Evolutionary conservation across 2,797 vertebrate species (phyloP).

Genomic region (Odontamblyopus rebecca): DNA sequence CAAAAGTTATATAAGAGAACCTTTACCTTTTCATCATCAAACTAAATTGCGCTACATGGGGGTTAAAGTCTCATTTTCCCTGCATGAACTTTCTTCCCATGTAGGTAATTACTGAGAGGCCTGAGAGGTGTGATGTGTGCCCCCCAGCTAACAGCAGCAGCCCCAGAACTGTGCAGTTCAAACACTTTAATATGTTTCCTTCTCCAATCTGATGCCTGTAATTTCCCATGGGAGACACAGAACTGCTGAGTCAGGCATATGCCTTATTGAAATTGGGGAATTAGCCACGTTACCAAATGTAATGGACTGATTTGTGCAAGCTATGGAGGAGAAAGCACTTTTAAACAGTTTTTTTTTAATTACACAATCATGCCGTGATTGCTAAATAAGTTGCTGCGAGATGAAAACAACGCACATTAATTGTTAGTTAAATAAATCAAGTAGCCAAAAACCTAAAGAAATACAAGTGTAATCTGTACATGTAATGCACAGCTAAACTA

Average conservation of each 20-base stretch:
- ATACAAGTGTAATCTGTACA: no score
- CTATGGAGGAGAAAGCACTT: constrained; percentile 21
- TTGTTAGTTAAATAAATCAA: not conserved
- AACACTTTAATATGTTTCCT: constrained; percentile 26
- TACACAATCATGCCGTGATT: not conserved
- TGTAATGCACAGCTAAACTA: no score
- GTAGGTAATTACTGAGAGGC: constrained; percentile 40
- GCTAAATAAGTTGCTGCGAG: not conserved
- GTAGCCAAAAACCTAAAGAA: no score
- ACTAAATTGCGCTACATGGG: constrained; percentile 41
- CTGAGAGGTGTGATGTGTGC: constrained; percentile 11
- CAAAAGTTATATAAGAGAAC: constrained; percentile 1
- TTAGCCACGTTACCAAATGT: constrained; percentile 39
- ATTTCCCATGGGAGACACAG: constrained; percentile 61
- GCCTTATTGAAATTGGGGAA: constrained; percentile 58
- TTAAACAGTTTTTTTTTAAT: not conserved
- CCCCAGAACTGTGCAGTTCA: constrained; percentile 20
- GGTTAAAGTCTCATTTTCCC: constrained; percentile 48
- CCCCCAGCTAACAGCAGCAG: constrained; percentile 9
- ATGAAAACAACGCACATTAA: not conserved
- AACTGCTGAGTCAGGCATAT: constrained; percentile 63
- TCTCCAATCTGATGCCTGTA: constrained; percentile 27
- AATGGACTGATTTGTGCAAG: constrained; percentile 38
- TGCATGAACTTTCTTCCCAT: constrained; percentile 14
- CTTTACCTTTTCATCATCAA: constrained; percentile 24